A percentile compares a stretch with the other conserved stretches of the same genome.
These are phyloP conservation scores for Oithona nana DNA, from an alignment of 2,888 invertebrate species.

Conservation along the genomic window DNA sequence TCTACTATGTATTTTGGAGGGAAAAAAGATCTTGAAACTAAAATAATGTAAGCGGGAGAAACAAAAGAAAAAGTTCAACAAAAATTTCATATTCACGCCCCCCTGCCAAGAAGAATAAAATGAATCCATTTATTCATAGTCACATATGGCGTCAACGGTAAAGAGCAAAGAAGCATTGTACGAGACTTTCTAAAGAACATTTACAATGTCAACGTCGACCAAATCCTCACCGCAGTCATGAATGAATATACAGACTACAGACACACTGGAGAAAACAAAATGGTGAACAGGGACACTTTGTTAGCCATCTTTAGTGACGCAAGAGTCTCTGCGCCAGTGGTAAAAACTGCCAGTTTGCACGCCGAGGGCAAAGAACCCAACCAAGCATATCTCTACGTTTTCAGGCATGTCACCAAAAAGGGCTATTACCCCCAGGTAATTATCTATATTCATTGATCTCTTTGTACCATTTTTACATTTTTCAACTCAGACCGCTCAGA, in stretches of 20 bases:
- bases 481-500: no score
- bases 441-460: no score
- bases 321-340: neutral
- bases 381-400: conserved; percentile 1
- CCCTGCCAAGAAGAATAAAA: no score
- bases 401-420: neutral
- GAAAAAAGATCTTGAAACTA: no score
- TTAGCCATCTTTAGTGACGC: neutral
- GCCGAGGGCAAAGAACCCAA: neutral
- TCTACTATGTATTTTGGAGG: no score
- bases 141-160: neutral
- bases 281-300: neutral
- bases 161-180: neutral
- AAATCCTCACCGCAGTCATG: neutral
- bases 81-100: no score
- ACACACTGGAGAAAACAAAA: neutral
- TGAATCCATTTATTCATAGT: neutral
- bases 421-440: conserved; percentile 10
- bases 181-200: neutral
- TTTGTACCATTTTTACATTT: no score
- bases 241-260: conserved; percentile 15
- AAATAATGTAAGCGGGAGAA: no score
- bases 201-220: neutral
- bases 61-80: no score
- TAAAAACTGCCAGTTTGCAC: neutral